These are phyloP conservation scores for Odontesthes bonariensis DNA, from an alignment of 2,113 vertebrate species.

Conservation along the genomic window DNA sequence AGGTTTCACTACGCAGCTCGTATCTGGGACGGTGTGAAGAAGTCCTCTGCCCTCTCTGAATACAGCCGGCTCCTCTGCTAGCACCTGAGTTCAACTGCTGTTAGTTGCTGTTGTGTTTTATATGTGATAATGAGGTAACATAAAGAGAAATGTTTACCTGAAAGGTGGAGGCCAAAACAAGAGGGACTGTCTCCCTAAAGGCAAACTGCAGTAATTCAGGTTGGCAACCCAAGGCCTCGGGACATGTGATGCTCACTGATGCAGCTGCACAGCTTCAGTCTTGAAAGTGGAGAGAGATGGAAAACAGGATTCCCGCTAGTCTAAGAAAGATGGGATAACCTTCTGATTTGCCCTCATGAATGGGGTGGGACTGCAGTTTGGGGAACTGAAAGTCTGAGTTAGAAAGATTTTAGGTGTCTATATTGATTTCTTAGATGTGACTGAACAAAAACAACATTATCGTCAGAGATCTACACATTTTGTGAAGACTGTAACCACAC, in stretches of 20 bases:
- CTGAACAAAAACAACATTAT: too few relatives aligned
- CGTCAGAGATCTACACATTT: too few relatives aligned
- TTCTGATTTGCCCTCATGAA: too few relatives aligned
- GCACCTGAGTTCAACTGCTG: accelerated
- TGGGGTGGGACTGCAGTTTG: too few relatives aligned
- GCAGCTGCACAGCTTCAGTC: background rate
- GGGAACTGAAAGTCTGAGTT: too few relatives aligned
- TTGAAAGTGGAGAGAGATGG: too few relatives aligned
- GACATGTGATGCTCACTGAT: background rate
- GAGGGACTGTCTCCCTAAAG: too few relatives aligned
- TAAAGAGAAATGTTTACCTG: background rate
- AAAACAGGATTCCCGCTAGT: too few relatives aligned
- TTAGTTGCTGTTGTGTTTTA: background rate
- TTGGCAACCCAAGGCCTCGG: background rate
- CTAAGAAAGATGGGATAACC: too few relatives aligned
- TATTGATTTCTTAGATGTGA: too few relatives aligned
- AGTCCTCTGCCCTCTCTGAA: conserved; percentile 90
- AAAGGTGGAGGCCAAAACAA: background rate
- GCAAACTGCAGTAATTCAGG: background rate
- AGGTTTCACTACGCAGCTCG: conserved; percentile 94
- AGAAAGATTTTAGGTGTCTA: too few relatives aligned
- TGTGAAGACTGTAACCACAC: too few relatives aligned
- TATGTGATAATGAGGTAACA: background rate
- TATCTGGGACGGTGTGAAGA: conserved; percentile 94
- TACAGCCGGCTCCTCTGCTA: conserved; percentile 86